Percentiles rank a stretch among this genome's conserved stretches.
Conservation (phyloP, 2,888 invertebrate species). For the Strigamia maritima region DNA sequence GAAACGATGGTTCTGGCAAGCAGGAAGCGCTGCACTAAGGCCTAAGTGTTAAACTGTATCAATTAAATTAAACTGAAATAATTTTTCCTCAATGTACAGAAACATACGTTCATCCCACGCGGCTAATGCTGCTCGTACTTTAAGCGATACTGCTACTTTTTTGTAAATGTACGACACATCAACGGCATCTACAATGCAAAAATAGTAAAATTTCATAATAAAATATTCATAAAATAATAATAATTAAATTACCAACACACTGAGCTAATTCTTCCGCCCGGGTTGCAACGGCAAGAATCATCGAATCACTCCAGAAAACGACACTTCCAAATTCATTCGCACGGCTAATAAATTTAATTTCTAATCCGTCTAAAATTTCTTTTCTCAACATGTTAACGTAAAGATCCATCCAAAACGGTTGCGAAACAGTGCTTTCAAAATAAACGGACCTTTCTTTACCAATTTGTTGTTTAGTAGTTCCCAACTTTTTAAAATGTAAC, state of each 20-base stretch:
- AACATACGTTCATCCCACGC: conserved; percentile 3
- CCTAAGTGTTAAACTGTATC: neutral
- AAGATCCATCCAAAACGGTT: conserved; percentile 25
- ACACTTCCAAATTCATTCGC: neutral
- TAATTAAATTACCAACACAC: conserved; percentile 28
- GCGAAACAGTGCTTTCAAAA: neutral
- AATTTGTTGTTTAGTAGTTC: neutral
- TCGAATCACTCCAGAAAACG: neutral
- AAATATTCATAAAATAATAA: neutral
- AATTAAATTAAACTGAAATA: neutral
- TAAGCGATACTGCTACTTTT: neutral
- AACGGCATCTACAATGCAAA: neutral
- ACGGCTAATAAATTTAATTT: neutral
- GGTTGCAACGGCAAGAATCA: neutral
- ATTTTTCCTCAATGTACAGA: neutral
- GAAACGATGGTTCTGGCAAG: neutral
- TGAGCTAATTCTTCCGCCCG: neutral
- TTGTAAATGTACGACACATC: neutral
- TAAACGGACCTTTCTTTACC: neutral
- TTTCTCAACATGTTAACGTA: neutral
- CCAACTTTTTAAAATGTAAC: neutral
- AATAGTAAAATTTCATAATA: neutral
- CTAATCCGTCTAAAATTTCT: conserved; percentile 14
- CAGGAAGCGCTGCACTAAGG: neutral
- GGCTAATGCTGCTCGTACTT: neutral